phyloP scores from a whole-genome alignment of 2,113 vertebrate genomes.

The Rhinolophus sinicus region DNA sequence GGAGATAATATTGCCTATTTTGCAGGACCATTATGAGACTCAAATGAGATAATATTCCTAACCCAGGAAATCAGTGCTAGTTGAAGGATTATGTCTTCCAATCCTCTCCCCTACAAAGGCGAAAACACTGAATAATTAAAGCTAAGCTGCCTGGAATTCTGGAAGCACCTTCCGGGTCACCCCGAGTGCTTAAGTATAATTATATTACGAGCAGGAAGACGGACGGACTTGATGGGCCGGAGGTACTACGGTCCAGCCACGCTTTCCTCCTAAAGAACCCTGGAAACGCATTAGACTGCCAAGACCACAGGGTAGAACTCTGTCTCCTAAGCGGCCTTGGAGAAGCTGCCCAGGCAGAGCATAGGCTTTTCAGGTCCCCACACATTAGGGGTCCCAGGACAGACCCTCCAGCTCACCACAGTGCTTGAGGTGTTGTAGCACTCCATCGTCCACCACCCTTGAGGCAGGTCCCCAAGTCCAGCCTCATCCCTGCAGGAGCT shows the following conservation, averaged over 20 bases:
- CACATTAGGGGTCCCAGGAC: not conserved
- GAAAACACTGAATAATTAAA: not conserved
- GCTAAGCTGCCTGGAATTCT: not conserved
- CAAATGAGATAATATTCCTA: not conserved
- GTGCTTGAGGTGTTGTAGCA: too few relatives aligned
- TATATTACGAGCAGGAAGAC: not conserved
- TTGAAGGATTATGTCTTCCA: not conserved
- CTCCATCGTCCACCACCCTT: not conserved
- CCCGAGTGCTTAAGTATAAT: not conserved
- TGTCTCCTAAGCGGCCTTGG: rapidly evolving
- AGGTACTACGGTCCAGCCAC: not conserved
- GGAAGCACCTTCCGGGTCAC: not conserved
- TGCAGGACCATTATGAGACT: not conserved
- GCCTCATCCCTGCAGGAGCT: not conserved
- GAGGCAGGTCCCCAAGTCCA: not conserved
- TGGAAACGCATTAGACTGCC: not conserved
- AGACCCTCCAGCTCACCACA: rapidly evolving
- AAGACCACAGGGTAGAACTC: not conserved
- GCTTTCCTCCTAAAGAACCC: not conserved
- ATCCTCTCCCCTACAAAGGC: not conserved
- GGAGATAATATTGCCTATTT: not conserved
- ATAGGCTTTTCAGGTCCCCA: not conserved
- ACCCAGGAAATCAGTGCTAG: not conserved
- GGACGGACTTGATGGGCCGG: rapidly evolving
- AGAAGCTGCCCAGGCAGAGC: not conserved